Base-by-base conservation (phyloP, 1,140 invertebrate species). In the Chrysopa pallens region DNA sequence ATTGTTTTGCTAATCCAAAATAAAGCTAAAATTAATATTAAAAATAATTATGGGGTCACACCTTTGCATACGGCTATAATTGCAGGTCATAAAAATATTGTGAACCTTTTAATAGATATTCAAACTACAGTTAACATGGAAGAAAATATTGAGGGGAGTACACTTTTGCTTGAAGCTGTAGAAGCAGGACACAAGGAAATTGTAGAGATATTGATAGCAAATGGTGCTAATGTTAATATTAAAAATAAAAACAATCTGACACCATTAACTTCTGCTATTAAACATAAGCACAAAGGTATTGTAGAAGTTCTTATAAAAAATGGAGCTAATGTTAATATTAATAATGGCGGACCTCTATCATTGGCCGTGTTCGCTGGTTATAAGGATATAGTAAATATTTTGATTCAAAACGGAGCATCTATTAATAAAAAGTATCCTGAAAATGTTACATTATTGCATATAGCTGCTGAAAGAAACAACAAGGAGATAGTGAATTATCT, bases 81-180 rank as follows among this genome's bases (percentile, higher is more conserved):
- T 15, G 46, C 35, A n/a, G 46, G 93, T 12, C 88, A 97, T 69
- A 80, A 85, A 51, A 80, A 80, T 74, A 52, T 42, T 33, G 27
- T 62, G 54, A 52, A 42, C 33, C 9, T 17, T 13, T 28, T 48
- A 1, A 31, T 46, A 4, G 28, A 47, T 5, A 12, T 29, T 23
- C 39, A 45, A 23, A 39, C 41, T 5, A 15, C 50, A 13, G 28
- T 50, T 8, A 44, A 52, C 42, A 33, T 41, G 23, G 35, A 33
- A 31, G 42, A n/a, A n/a, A n/a, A 44, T 35, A 42, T 38, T 9
- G 17, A 48, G 23, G 44, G 39, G n/a, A 12, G 42, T 33, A 69
- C 66, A 6, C 59, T 65, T 0, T 54, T 72, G 4, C 63, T 68
- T 45, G 50, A 67, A 13, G 68, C 69, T 28, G 63, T 63, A 45